These are phyloP conservation scores for Cochlearius cochlearius DNA, from an alignment of 2,113 vertebrate species.

Conservation along the genomic window DNA sequence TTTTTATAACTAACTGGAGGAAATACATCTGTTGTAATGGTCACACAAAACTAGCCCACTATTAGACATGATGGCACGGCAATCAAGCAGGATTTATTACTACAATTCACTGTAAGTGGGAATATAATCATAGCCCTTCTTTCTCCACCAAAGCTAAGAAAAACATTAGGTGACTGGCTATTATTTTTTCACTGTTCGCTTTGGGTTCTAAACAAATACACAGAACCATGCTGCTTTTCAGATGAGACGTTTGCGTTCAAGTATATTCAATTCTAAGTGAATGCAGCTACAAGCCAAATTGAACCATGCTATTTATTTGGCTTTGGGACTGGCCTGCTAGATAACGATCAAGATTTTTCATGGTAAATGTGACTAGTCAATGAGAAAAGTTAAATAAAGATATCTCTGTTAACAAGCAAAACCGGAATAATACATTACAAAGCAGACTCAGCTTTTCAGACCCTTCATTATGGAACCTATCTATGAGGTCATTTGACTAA, in stretches of 20 bases:
- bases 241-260: background rate
- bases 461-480: background rate
- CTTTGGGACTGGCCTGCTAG: background rate
- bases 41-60: background rate
- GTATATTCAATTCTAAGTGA: background rate
- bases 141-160: background rate
- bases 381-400: conserved; percentile 43
- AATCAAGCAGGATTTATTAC: conserved; percentile 17
- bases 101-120: background rate
- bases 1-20: background rate
- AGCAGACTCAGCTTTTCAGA: background rate
- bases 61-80: background rate
- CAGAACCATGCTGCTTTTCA: background rate
- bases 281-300: background rate
- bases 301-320: background rate
- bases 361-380: conserved; percentile 1
- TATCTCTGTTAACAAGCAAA: conserved; percentile 4
- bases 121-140: conserved; percentile 1
- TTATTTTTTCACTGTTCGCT: background rate
- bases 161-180: background rate
- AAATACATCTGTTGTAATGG: background rate
- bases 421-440: conserved; percentile 22
- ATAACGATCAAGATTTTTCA: conserved; percentile 6
- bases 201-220: background rate
- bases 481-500: background rate